phyloP scores from a whole-genome alignment of 2,113 vertebrate species.

The Montifringilla adamsi region DNA sequence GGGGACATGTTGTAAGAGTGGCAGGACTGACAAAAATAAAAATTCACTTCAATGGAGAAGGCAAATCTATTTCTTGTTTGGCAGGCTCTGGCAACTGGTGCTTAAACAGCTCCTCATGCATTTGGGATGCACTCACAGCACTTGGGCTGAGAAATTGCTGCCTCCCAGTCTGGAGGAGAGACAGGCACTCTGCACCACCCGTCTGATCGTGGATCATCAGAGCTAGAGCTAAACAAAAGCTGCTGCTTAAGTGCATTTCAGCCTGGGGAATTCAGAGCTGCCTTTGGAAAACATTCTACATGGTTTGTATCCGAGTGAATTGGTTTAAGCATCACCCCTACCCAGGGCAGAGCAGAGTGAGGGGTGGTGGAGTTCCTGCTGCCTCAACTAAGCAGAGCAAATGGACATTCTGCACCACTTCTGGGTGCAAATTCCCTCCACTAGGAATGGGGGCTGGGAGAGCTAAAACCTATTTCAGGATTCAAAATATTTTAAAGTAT shows the following conservation, averaged over 20 bases:
- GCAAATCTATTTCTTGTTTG: constrained; percentile 1
- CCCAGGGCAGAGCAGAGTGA: rapidly evolving
- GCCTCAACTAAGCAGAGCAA: background rate
- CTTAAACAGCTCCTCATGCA: constrained; percentile 16
- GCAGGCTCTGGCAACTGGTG: background rate
- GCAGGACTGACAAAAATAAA: constrained; percentile 33
- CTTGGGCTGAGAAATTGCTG: background rate
- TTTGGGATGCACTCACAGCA: background rate
- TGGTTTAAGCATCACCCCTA: background rate
- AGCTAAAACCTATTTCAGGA: background rate
- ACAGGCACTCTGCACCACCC: background rate
- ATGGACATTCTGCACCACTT: background rate
- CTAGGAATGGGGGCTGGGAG: background rate
- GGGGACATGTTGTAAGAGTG: background rate
- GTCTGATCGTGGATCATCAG: background rate
- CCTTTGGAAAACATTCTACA: rapidly evolving
- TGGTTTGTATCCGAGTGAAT: rapidly evolving
- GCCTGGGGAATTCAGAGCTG: background rate
- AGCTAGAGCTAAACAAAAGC: background rate
- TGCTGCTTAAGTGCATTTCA: background rate
- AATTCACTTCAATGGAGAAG: constrained; percentile 8
- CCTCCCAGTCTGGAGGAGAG: background rate
- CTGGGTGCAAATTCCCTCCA: background rate
- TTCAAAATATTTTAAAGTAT: background rate
- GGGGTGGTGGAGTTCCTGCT: background rate